Percentiles rank a stretch among this genome's conserved stretches.
Evolutionary conservation across 1,140 invertebrate species (phyloP).

Genomic region (Leguminivora glycinivorella): DNA sequence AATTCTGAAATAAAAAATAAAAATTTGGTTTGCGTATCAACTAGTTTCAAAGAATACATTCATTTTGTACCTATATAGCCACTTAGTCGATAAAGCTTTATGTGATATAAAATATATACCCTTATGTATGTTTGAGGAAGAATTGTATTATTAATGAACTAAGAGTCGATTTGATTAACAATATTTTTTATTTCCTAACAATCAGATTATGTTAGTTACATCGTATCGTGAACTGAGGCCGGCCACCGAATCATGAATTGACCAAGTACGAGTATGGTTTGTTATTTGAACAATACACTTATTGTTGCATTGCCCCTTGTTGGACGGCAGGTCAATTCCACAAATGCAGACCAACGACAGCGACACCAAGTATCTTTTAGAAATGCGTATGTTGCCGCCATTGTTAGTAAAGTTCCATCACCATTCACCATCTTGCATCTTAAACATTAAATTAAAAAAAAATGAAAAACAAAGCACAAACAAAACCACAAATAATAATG

Average conservation of each 20-base stretch:
- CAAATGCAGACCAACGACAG: not conserved
- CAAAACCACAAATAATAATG: not conserved
- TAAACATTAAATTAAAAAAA: not conserved
- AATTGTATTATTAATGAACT: not conserved
- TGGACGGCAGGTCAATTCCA: not conserved
- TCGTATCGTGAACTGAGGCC: not conserved
- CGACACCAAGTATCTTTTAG: not conserved
- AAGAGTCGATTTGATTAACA: not conserved
- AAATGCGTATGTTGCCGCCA: not conserved
- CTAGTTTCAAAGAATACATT: not conserved
- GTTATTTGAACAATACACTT: not conserved
- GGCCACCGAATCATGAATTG: not conserved
- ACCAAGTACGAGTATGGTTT: not conserved
- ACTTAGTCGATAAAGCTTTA: not conserved
- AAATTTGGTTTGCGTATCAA: not conserved
- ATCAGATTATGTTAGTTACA: slow-evolving; percentile 1
- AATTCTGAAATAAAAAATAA: not conserved
- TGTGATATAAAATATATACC: not conserved
- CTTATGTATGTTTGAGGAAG: not conserved
- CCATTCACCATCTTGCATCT: slow-evolving; percentile 16
- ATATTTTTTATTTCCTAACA: not conserved
- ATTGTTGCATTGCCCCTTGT: not conserved
- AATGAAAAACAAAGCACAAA: slow-evolving; percentile 5
- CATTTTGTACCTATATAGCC: not conserved
- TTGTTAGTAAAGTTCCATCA: not conserved